Evolutionary conservation across 2,888 invertebrate species (phyloP).

Genomic region (Philopedon plagiatum): DNA sequence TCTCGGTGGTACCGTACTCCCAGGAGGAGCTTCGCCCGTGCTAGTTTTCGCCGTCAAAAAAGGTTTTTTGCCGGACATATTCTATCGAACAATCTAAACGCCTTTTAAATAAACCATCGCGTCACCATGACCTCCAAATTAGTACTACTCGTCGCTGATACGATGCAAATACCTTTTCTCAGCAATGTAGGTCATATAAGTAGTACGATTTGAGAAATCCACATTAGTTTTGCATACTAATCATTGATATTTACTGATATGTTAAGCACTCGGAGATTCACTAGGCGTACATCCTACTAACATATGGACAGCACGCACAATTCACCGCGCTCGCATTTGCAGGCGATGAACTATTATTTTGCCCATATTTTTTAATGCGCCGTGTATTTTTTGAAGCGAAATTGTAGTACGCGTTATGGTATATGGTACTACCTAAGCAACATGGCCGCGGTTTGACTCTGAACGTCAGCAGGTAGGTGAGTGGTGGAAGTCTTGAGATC

Average conservation of each 20-base stretch:
- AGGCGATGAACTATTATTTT: neutral
- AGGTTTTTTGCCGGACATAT: conserved; percentile 69
- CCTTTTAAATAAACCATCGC: conserved; percentile 52
- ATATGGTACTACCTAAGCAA: conserved; percentile 53
- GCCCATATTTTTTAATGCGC: conserved; percentile 2
- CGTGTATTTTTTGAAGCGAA: neutral
- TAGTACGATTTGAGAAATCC: conserved; percentile 55
- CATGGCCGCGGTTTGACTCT: conserved; percentile 55
- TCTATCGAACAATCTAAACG: conserved; percentile 49
- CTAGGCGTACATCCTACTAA: neutral
- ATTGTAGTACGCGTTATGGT: conserved; percentile 39
- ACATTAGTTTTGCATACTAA: conserved; percentile 48
- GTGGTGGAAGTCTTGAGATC: conserved; percentile 51
- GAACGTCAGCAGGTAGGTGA: conserved; percentile 57
- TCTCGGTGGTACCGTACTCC: conserved; percentile 75
- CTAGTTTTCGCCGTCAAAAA: conserved; percentile 64
- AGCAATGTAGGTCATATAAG: conserved; percentile 66
- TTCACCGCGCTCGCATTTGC: neutral
- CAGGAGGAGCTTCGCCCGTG: conserved; percentile 50
- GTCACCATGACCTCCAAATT: conserved; percentile 56
- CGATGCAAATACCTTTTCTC: conserved; percentile 60
- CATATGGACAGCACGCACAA: neutral
- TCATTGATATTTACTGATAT: conserved; percentile 17
- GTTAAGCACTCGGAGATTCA: conserved; percentile 15
- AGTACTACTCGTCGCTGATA: conserved; percentile 53